These are phyloP conservation scores for Micropoecilia bifurca DNA, from an alignment of 2,797 vertebrate species.

Conservation along the genomic window DNA sequence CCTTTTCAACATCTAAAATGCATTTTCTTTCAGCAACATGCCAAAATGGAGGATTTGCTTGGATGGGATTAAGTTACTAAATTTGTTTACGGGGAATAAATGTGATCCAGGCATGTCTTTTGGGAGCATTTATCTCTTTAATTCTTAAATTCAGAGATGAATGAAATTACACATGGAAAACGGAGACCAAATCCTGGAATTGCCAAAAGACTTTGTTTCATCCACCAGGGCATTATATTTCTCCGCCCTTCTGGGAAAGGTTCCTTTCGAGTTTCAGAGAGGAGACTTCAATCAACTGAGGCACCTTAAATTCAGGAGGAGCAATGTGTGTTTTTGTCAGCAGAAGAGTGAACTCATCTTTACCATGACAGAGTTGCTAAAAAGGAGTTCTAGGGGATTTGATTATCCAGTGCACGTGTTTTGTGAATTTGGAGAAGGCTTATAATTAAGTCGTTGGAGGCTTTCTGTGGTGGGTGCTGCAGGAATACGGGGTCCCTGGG, in stretches of 20 bases:
- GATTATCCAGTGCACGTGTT: neutral
- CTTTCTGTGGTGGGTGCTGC: neutral
- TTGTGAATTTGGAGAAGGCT: neutral
- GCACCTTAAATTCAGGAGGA: neutral
- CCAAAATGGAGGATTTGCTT: neutral
- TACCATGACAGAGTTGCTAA: neutral
- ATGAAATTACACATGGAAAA: constrained; percentile 1
- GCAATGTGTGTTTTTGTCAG: neutral
- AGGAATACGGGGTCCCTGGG: neutral
- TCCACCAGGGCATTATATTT: neutral
- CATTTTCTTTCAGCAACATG: constrained; percentile 6
- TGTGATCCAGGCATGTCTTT: neutral
- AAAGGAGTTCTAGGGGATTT: neutral
- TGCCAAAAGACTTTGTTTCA: constrained; percentile 4
- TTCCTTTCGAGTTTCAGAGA: neutral
- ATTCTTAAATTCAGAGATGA: constrained; percentile 1
- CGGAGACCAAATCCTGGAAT: neutral
- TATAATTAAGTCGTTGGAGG: neutral
- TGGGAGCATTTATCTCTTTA: neutral
- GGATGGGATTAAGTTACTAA: neutral
- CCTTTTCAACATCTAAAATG: neutral
- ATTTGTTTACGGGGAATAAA: neutral
- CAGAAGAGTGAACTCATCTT: neutral
- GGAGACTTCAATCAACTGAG: neutral
- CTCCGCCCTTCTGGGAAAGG: neutral